Conservation (phyloP, 2,888 invertebrate genomes). For the Autographa gamma region DNA sequence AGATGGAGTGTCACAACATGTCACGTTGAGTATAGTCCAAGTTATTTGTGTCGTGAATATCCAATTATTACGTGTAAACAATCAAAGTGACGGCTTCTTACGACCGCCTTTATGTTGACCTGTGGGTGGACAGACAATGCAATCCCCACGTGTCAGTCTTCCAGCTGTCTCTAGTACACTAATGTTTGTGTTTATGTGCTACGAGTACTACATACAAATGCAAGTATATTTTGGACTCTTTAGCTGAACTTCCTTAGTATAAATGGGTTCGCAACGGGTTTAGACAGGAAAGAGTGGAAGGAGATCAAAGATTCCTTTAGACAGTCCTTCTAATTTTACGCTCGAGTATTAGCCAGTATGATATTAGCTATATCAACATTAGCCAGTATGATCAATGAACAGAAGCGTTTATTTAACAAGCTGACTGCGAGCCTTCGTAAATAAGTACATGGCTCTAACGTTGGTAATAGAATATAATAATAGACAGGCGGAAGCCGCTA, state of each 20-base stretch:
- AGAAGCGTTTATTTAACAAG: not conserved
- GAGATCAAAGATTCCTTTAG: too few species aligned
- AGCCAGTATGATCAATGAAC: not conserved
- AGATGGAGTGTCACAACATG: constrained; percentile 63
- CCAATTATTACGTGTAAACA: constrained; percentile 58
- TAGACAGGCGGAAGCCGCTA: constrained; percentile 13
- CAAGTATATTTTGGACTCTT: not conserved
- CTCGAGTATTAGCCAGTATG: not conserved
- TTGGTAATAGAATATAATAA: constrained; percentile 11
- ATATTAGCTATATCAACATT: not conserved
- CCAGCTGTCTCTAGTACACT: constrained; percentile 11
- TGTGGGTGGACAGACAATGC: constrained; percentile 58
- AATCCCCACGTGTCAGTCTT: constrained; percentile 14
- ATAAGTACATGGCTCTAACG: constrained; percentile 7
- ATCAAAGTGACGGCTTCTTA: constrained; percentile 58
- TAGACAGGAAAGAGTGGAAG: not conserved
- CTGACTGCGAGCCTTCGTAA: not conserved
- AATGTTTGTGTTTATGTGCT: constrained; percentile 17
- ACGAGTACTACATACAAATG: not conserved
- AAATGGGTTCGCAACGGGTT: not conserved
- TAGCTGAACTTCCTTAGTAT: not conserved
- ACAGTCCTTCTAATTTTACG: too few species aligned
- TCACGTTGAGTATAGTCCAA: constrained; percentile 64
- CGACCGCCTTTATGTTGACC: constrained; percentile 39
- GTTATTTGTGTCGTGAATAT: constrained; percentile 64